Percentiles rank a stretch among this genome's conserved stretches.
phyloP scores from a whole-genome alignment of 2,888 invertebrate genomes.

The Conchocele bisecta region DNA sequence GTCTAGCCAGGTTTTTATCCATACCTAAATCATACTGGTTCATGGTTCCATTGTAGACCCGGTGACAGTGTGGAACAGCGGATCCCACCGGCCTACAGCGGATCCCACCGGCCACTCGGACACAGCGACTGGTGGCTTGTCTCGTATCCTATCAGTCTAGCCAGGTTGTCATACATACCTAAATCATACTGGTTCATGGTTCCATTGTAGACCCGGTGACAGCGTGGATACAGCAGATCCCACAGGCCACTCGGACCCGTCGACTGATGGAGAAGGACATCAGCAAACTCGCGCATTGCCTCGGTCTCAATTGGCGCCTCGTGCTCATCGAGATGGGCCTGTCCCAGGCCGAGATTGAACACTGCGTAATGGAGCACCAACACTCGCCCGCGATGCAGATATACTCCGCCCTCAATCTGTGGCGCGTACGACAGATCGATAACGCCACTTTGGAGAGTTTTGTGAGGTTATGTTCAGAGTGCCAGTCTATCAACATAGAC shows the following conservation, averaged over 20 bases:
- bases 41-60: too few species aligned
- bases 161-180: too few species aligned
- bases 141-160: too few species aligned
- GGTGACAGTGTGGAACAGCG: too few species aligned
- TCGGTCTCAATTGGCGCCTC: constrained; percentile 43
- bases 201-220: too few species aligned
- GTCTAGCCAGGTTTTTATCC: too few species aligned
- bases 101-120: too few species aligned
- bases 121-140: too few species aligned
- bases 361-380: constrained; percentile 40
- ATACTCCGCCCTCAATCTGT: constrained; percentile 38
- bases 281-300: constrained; percentile 37
- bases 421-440: constrained; percentile 12
- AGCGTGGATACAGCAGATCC: constrained; percentile 30
- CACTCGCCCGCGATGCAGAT: constrained; percentile 36
- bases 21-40: too few species aligned
- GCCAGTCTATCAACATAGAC: constrained; percentile 35
- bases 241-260: background rate
- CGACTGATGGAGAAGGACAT: constrained; percentile 40
- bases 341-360: constrained; percentile 34
- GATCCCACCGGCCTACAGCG: too few species aligned
- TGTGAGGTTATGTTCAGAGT: constrained; percentile 18
- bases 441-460: constrained; percentile 31
- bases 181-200: too few species aligned
- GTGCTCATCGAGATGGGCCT: constrained; percentile 35